Evolutionary conservation across 2,113 vertebrate genomes (phyloP), one percentile per base, ranked within the genome.

Genomic region (Phalacrocorax aristotelis): DNA sequence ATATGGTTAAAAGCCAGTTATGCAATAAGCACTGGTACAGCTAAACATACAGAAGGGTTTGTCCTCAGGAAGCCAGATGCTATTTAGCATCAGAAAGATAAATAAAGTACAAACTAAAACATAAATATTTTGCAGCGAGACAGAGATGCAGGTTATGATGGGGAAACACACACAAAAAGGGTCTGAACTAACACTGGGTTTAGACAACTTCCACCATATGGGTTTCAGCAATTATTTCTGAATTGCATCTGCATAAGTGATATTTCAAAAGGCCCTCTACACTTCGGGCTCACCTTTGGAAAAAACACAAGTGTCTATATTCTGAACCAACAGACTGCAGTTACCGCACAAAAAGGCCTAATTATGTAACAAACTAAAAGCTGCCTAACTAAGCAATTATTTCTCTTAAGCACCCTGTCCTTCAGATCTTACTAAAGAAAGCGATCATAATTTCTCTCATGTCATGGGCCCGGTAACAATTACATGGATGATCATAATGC

Each of bases 391-490:
- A 94, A 96, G 90, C 86, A 95, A 57, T 70, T 96, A 92, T 95
- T 97, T 76, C 97, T 96, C 83, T 78, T 49, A 87, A 97, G 84
- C 83, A 91, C 84, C 80, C 92, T 68, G 90, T 91, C 87, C 92
- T 94, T 93, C 79, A 94, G 95, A 94, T 96, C 87, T 92, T 55
- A 23, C 66, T 65, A 57, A 61, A 83, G 64, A 86, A 86, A 95
- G 97, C 60, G 32, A 88, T 94, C 93, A 79, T 38, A 86, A 93
- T 94, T 98, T 96, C 85, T 78, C 69, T 86, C 92, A 96, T 96
- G 97, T 95, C 92, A 74, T 51, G 93, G 95, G 93, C 94, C 95
- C 87, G 96, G 90, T 76, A 97, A 97, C 95, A 95, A 96, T 93
- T 93, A 87, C 9, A 46, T 61, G 83, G 54, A 91, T 48, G 86